Base-by-base conservation (phyloP, 2,113 vertebrate species). In the Hucho hucho region DNA sequence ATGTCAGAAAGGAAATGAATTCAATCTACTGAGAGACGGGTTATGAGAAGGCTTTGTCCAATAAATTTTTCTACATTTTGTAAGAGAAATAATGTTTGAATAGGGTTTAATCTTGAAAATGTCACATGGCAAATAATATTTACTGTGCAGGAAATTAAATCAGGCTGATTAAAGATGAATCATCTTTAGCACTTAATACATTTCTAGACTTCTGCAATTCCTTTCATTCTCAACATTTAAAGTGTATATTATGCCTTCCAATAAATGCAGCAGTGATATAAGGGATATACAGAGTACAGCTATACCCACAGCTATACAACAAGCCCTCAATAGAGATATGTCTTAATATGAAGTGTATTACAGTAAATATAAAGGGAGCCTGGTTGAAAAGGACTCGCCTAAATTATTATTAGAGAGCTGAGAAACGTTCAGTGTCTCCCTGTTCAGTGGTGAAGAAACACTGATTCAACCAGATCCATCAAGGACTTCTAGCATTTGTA, bases 401-500 rank as follows among this genome's bases (percentile, higher is more conserved):
- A 22, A 22, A 25, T 67, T 7, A 11, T 37, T 67, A 9, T 4
- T 12, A 67, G 18, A 67, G 29, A 18, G 18, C 4, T 6, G 18
- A 11, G 59, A n/a, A 63, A 53, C 16, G 0, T 53, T 53, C 12
- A 53, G 4, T 53, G 47, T 53, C 37, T 43, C 49, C 49, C 3
- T 63, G n/a, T 18, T 12, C 9, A 9, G 67, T 61, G 22, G 46
- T 2, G 11, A 26, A 64, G 28, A 47, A 26, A 66, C 14, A 18
- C 24, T 22, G 18, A 24, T 7, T 1, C 18, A 61, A 1, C 4
- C 2, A 22, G n/a, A 61, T 53, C 37, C 71, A 61, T 79, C 47
- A 63, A 84, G 67, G 70, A 69, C 75, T 80, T 2, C 12, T 29
- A 11, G 5, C 4, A 14, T 75, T 77, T 77, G 12, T 69, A 32